phyloP scores from a whole-genome alignment of 2,113 vertebrate genomes.

The Anolis sagrei region DNA sequence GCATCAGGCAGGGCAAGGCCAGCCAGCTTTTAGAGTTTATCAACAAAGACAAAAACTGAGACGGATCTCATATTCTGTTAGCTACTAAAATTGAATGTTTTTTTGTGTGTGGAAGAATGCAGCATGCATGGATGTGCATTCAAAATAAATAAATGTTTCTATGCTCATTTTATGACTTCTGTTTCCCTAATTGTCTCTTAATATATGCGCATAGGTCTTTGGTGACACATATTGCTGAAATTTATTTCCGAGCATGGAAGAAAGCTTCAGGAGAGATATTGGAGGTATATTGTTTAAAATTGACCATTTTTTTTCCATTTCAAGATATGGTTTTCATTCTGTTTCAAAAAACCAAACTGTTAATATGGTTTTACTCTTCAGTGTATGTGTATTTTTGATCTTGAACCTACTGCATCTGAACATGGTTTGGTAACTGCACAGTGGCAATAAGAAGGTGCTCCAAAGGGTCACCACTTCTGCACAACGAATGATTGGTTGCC shows the following conservation, averaged over 20 bases:
- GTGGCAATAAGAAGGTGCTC: too few relatives aligned
- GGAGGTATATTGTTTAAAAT: conserved; percentile 74
- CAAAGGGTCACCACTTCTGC: too few relatives aligned
- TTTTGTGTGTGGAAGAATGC: background rate
- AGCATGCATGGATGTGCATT: background rate
- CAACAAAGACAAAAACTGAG: background rate
- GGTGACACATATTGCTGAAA: conserved; percentile 80
- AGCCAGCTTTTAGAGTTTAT: too few relatives aligned
- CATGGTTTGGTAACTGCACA: too few relatives aligned
- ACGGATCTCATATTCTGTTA: background rate
- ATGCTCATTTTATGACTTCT: background rate
- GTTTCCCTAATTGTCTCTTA: conserved; percentile 14
- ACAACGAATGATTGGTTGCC: too few relatives aligned
- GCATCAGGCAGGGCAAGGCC: too few relatives aligned
- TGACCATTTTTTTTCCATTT: conserved; percentile 13
- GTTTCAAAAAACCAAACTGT: background rate
- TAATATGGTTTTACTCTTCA: background rate
- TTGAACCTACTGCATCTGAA: too few relatives aligned
- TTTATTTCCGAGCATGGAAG: conserved; percentile 97
- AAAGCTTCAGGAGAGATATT: conserved; percentile 84
- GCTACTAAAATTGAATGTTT: conserved; percentile 1
- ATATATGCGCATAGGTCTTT: conserved; percentile 71
- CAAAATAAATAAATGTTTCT: background rate
- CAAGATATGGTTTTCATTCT: background rate
- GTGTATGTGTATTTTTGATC: background rate